A percentile compares a stretch with the other conserved stretches of the same genome.
Evolutionary conservation across 1,140 invertebrate genomes (phyloP).

Genomic region (Drosophila tsacasi): DNA sequence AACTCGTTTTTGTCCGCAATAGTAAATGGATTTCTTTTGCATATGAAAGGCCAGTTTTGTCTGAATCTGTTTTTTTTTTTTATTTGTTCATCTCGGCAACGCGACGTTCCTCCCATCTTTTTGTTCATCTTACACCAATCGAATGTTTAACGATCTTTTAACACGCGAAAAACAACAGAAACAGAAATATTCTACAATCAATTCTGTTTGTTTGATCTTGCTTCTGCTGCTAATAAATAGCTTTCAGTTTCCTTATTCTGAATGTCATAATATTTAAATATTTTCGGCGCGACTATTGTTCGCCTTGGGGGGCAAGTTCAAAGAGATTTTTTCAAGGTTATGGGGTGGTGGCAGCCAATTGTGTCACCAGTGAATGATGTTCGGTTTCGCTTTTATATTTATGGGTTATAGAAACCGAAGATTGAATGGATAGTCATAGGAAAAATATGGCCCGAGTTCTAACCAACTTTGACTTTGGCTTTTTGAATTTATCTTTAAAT

Average conservation of each 20-base stretch:
- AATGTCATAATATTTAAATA: conserved; percentile 66
- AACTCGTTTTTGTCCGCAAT: conserved; percentile 58
- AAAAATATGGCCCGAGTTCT: neutral
- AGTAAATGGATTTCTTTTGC: conserved; percentile 63
- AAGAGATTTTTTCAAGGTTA: conserved; percentile 60
- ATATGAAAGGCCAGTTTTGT: conserved; percentile 73
- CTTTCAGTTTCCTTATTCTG: conserved; percentile 31
- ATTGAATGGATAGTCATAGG: conserved; percentile 4
- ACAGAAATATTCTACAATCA: conserved; percentile 64
- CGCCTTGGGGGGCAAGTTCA: conserved; percentile 21
- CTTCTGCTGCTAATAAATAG: conserved; percentile 30
- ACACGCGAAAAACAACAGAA: conserved; percentile 25
- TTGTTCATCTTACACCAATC: conserved; percentile 49
- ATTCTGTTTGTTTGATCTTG: conserved; percentile 33
- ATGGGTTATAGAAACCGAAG: conserved; percentile 8
- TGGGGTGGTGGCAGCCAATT: conserved; percentile 12
- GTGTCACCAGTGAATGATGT: conserved; percentile 16
- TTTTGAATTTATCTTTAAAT: neutral
- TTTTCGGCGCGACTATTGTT: conserved; percentile 8
- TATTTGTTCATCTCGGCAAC: conserved; percentile 16
- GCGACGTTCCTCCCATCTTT: conserved; percentile 16
- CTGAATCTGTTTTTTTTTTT: conserved; percentile 18
- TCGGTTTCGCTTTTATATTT: conserved; percentile 39
- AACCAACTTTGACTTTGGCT: neutral
- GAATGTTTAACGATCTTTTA: conserved; percentile 49